Evolutionary conservation across 2,888 invertebrate species (phyloP).

Genomic region (Ypsolopha scabrella): DNA sequence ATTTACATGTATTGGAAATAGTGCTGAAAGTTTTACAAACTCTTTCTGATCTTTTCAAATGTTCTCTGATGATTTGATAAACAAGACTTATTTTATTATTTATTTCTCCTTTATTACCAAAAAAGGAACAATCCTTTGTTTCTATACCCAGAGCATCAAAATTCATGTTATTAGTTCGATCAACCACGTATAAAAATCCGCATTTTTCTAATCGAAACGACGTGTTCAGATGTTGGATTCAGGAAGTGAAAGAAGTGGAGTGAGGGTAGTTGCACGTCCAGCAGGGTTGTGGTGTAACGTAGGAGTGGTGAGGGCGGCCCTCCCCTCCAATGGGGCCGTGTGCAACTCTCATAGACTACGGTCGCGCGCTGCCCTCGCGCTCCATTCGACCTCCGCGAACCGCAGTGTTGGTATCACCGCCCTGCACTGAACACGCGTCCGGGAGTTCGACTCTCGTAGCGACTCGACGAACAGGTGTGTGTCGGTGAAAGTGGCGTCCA

Average conservation of each 20-base stretch:
- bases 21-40: too few species aligned
- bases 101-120: too few species aligned
- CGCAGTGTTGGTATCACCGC: constrained; percentile 62
- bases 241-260: constrained; percentile 5
- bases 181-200: too few species aligned
- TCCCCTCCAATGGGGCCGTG: constrained; percentile 67
- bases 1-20: too few species aligned
- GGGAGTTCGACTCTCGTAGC: constrained; percentile 65
- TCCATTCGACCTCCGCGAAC: constrained; percentile 68
- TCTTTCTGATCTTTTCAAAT: too few species aligned
- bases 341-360: constrained; percentile 68
- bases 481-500: constrained; percentile 53
- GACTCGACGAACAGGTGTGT: constrained; percentile 69
- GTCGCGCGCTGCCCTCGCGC: constrained; percentile 55
- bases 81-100: too few species aligned
- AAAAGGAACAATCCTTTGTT: too few species aligned
- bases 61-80: too few species aligned
- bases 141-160: too few species aligned
- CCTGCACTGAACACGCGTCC: constrained; percentile 63
- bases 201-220: too few species aligned
- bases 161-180: too few species aligned
- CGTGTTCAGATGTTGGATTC: too few species aligned
- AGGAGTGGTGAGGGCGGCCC: constrained; percentile 25
- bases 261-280: constrained; percentile 5
- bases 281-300: neutral